phyloP scores from a whole-genome alignment of 2,797 vertebrate genomes.

The Limnodromus scolopaceus region DNA sequence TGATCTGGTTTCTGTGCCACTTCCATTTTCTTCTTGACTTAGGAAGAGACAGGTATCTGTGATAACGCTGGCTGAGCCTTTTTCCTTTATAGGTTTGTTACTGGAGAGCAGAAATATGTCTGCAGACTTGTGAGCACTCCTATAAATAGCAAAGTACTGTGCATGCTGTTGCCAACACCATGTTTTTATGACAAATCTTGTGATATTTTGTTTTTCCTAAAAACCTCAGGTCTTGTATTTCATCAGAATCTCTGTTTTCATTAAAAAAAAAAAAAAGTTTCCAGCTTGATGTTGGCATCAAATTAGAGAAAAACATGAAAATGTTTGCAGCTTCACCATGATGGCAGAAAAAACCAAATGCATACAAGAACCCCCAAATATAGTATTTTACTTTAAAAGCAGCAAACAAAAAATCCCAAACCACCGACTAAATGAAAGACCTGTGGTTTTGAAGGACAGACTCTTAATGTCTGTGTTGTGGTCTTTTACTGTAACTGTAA shows the following conservation, averaged over 20 bases:
- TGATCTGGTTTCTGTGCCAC: background rate
- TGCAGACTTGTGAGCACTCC: constrained; percentile 6
- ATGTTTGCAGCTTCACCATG: constrained; percentile 26
- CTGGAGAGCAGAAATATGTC: constrained; percentile 43
- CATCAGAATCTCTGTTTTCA: constrained; percentile 43
- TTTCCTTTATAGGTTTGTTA: background rate
- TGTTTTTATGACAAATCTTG: constrained; percentile 54
- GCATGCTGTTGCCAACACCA: background rate
- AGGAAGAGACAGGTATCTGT: background rate
- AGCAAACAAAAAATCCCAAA: constrained; percentile 57
- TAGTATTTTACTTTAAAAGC: constrained; percentile 54
- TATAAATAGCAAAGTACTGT: constrained; percentile 50
- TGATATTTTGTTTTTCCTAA: constrained; percentile 59
- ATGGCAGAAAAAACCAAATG: constrained; percentile 33
- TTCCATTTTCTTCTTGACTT: background rate
- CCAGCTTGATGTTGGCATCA: constrained; percentile 39
- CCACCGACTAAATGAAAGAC: constrained; percentile 54
- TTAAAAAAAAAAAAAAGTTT: background rate
- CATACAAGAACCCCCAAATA: constrained; percentile 25
- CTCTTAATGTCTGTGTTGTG: constrained; percentile 59
- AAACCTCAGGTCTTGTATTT: constrained; percentile 61
- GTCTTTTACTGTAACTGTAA: constrained; percentile 65
- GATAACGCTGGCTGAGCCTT: background rate
- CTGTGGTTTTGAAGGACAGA: constrained; percentile 55
- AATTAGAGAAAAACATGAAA: constrained; percentile 56